phyloP scores from a whole-genome alignment of 2,797 vertebrate species.

The Etheostoma nigrum region DNA sequence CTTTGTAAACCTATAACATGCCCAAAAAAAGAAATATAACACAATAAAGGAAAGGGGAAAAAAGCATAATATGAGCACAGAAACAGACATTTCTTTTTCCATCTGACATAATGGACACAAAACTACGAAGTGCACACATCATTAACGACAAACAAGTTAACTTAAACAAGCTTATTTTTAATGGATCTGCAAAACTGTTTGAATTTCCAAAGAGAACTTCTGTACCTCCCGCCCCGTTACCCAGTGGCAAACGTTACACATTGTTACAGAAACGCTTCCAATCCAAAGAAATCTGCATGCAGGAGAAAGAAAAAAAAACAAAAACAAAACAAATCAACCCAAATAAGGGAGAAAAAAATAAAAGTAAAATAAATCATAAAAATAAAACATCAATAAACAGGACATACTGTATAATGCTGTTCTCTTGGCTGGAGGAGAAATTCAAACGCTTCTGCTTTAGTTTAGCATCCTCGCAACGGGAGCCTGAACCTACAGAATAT shows the following conservation, averaged over 20 bases:
- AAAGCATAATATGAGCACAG: too few relatives aligned
- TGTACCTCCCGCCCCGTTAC: slow-evolving; percentile 81
- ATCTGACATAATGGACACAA: slow-evolving; percentile 10
- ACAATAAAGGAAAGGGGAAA: too few relatives aligned
- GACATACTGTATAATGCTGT: slow-evolving; percentile 79
- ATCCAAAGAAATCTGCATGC: slow-evolving; percentile 87
- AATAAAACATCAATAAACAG: slow-evolving; percentile 78
- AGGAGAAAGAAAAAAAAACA: slow-evolving; percentile 63
- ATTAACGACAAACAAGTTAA: slow-evolving; percentile 81
- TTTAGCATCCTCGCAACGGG: slow-evolving; percentile 42
- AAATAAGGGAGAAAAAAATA: slow-evolving; percentile 43
- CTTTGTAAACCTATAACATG: too few relatives aligned
- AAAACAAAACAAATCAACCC: slow-evolving; percentile 45
- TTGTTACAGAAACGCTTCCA: slow-evolving; percentile 82
- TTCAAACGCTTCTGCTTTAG: slow-evolving; percentile 82
- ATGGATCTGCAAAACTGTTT: slow-evolving; percentile 90
- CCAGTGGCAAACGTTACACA: slow-evolving; percentile 83
- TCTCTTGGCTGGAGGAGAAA: slow-evolving; percentile 84
- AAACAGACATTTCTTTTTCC: neutral
- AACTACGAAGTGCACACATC: slow-evolving; percentile 30
- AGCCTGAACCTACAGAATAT: slow-evolving; percentile 69
- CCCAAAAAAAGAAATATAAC: too few relatives aligned
- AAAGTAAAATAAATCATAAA: slow-evolving; percentile 78
- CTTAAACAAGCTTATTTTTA: slow-evolving; percentile 90
- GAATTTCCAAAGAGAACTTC: slow-evolving; percentile 87